Conservation (phyloP, 2,113 vertebrate species). For the Cyprinodon tularosa region DNA sequence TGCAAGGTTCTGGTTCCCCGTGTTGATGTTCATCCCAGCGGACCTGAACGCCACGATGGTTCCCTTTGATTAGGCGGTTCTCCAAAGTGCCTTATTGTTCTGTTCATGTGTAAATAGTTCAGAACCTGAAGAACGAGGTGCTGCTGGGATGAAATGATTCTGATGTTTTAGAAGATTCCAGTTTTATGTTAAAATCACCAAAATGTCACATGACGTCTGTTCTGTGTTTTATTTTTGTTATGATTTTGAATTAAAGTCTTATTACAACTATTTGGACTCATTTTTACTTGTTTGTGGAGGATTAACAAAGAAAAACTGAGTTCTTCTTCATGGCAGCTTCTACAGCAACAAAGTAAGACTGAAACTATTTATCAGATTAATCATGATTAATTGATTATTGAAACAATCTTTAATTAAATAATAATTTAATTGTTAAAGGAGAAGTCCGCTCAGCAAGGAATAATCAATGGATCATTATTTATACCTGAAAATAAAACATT, state of each 20-base stretch:
- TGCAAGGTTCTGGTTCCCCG: neutral
- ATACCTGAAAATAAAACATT: too few species aligned
- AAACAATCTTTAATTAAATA: too few species aligned
- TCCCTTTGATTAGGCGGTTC: conserved; percentile 3
- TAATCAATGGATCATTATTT: too few species aligned
- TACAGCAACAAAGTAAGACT: too few species aligned
- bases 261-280: conserved; percentile 34
- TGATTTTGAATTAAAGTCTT: conserved; percentile 58
- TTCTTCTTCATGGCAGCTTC: too few species aligned
- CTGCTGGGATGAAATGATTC: conserved; percentile 10
- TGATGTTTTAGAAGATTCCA: conserved; percentile 12
- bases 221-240: conserved; percentile 25
- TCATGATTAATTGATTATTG: too few species aligned
- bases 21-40: conserved; percentile 8
- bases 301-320: too few species aligned
- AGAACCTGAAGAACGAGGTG: neutral
- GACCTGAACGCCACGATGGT: conserved; percentile 23
- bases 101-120: conserved; percentile 5
- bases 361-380: too few species aligned
- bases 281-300: neutral
- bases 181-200: conserved; percentile 32
- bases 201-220: conserved; percentile 40
- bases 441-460: too few species aligned
- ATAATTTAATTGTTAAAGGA: too few species aligned
- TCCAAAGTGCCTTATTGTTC: conserved; percentile 66